Evolutionary conservation across 2,113 vertebrate genomes (phyloP).

Genomic region (Sminthopsis crassicaudata): DNA sequence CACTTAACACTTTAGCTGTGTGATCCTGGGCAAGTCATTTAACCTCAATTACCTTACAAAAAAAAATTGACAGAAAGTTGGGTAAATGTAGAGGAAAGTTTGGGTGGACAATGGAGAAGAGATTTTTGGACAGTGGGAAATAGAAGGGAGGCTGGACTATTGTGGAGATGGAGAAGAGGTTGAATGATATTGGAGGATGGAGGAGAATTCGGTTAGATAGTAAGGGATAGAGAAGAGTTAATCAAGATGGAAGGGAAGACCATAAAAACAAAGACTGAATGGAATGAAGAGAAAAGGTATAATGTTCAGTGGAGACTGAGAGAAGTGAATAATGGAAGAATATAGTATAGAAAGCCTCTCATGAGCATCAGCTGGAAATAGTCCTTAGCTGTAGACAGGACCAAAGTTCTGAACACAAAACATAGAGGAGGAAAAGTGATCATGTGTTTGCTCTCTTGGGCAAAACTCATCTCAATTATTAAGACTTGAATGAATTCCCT

Average conservation of each 20-base stretch:
- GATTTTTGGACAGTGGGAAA: too few relatives aligned
- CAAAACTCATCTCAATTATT: background rate
- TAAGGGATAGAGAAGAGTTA: background rate
- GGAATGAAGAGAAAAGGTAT: background rate
- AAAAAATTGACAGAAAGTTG: background rate
- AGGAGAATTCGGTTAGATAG: background rate
- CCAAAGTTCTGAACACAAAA: background rate
- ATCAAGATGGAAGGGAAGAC: background rate
- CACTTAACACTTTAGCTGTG: too few relatives aligned
- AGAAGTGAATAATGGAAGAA: background rate
- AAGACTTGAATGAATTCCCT: background rate
- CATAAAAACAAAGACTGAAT: background rate
- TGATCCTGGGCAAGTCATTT: too few relatives aligned
- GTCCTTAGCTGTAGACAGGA: background rate
- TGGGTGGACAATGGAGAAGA: too few relatives aligned
- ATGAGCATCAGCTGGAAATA: background rate
- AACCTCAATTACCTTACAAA: too few relatives aligned
- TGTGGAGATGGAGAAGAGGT: background rate
- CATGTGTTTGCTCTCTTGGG: background rate
- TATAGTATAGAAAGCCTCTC: background rate
- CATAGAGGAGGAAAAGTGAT: background rate
- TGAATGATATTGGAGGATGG: background rate
- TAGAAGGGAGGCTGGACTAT: background rate
- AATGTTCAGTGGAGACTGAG: background rate
- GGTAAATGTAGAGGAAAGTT: too few relatives aligned